Evolutionary conservation across 2,113 vertebrate species (phyloP), one percentile per base, ranked within the genome.

Genomic region (Pipra filicauda): DNA sequence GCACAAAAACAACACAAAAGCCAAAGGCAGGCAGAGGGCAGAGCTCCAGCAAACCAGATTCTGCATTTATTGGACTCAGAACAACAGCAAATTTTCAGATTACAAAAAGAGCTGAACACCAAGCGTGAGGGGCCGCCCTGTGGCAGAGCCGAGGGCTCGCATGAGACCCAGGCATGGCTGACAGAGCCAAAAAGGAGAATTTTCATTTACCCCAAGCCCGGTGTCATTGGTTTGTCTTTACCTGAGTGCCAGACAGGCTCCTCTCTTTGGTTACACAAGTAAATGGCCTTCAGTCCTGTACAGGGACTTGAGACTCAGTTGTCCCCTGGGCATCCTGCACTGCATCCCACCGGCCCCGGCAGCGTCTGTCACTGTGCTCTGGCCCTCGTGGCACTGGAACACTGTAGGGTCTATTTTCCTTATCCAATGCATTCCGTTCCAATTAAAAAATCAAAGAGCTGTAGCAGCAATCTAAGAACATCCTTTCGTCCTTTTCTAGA

Each of bases 21-120:
- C 96, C 95, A 93, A 88, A 90, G 4, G 26, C 65, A 72, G n/a
- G 37, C 52, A 39, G 2, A 78, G 52, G 48, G 44, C 78, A n/a
- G 64, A 7, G 80, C 64, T 75, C 91, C 93, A 96, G 80, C 96
- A 94, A 97, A 96, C n/a, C 20, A 22, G 65, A 74, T 91, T 97
- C 89, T 96, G 91, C 78, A 84, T 97, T 97, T 96, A 97, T 93
- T 96, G 88, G 93, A 97, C 96, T 97, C 43, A 89, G 93, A 98
- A 93, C 96, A 95, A 95, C 91, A 95, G 89, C 85, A 89, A 93
- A 66, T 88, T 97, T 69, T 82, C 96, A 90, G 94, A 75, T 97
- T 95, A 97, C 97, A 98, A 89, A 96, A 97, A 78, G 88, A 96
- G 95, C 79, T 80, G 93, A 95, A 97, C 91, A 91, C 73, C 90